Evolutionary conservation across 2,888 invertebrate genomes (phyloP), one percentile per base, ranked within the genome.

Genomic region (Chrysodeixis includens): DNA sequence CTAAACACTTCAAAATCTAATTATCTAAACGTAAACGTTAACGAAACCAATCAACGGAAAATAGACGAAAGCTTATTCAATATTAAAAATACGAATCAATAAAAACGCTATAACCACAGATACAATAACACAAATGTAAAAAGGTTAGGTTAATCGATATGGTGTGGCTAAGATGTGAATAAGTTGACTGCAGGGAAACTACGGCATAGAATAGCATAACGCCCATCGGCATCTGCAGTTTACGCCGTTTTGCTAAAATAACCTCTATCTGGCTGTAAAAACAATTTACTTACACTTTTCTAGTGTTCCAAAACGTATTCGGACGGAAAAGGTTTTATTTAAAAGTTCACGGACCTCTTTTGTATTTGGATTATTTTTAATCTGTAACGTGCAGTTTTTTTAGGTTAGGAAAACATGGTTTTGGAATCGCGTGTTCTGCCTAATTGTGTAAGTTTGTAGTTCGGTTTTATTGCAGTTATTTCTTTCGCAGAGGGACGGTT

Each of bases 151-250:
- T 87, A 91, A 93, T 94, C 93, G 90, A 94, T 94, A 93, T 92
- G 89, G 91, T 89, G 89, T 86, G 87, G 87, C 83, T 85, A 91
- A 92, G 92, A 91, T 91, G 90, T 91, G 88, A 82, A 82, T 82
- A 81, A 89, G 89, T 89, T 86, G 89, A 92, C 92, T 94, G 94
- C 94, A 93, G 93, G 87, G 85, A 88, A 88, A 93, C 90, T 93
- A 93, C 93, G 92, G 91, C 93, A 93, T 92, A 88, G 88, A 86
- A 85, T 86, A 90, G 90, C 91, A 90, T 90, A 91, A 90, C 91
- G 91, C 90, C 90, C 90, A 89, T 90, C 89, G 83, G 85, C 88
- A 88, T 92, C 93, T 92, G 93, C 93, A 92, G 91, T 91, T 88
- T 69, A 74, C 73, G 74, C 83, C 85, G 84, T 76, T 74, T 79